Evolutionary conservation across 2,113 vertebrate genomes (phyloP), one percentile per base, ranked within the genome.

Genomic region (Xyliphius kryptos): DNA sequence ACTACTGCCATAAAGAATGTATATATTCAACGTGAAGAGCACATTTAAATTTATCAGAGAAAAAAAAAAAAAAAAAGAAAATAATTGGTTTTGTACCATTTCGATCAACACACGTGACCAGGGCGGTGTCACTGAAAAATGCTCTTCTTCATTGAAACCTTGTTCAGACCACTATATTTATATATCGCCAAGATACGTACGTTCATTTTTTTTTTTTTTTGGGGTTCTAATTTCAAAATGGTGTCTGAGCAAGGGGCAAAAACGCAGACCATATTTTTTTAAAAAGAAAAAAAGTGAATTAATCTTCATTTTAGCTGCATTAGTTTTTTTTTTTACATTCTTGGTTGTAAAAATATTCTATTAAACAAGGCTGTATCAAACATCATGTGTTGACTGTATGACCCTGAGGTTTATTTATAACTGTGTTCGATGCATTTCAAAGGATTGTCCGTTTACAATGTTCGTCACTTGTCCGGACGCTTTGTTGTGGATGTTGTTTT

Each of bases 141-240:
- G 73, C 81, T 82, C 80, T 85, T 81, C 83, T 77, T 76, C 73
- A 81, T 83, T 81, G 72, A 81, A 65, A 74, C 83, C 82, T 81
- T 78, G 77, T 85, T 80, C 84, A 84, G 80, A 88, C 86, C 86
- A 88, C 84, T 87, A 87, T 88, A 88, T 88, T 88, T n/a, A n/a
- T 88, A 88, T 88, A 88, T 85, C 82, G 85, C 82, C 86, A 85
- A 80, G 79, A 85, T 82, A 83, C 78, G 79, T 74, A 73, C 82
- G 86, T 85, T 80, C 82, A 78, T 71, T 70, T 78, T 80, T 74
- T 79, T 32, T 57, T 78, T 75, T 78, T 80, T 63, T n/a, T n/a
- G n/a, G n/a, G n/a, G n/a, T n/a, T n/a, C n/a, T n/a, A n/a, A n/a
- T n/a, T n/a, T 79, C 75, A 66, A 80, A 83, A 76, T 51, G 70